Evolutionary conservation across 2,888 invertebrate species (phyloP).

Genomic region (Pyrrhosoma nymphula): DNA sequence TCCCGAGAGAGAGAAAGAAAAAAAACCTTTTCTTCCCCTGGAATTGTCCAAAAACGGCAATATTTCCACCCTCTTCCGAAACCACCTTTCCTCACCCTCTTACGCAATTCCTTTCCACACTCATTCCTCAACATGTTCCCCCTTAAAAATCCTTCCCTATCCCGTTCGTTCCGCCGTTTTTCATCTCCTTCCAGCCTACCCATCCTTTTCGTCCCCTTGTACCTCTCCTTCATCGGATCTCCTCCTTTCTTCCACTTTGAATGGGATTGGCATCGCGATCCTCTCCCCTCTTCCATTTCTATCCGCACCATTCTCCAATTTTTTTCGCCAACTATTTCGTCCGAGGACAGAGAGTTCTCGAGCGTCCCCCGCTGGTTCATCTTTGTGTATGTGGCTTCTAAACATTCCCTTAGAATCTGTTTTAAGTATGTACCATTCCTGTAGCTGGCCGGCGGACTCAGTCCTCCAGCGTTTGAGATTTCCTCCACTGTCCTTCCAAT

Average conservation of each 20-base stretch:
- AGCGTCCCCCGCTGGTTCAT: not conserved
- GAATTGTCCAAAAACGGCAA: slow-evolving; percentile 53
- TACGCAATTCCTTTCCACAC: not conserved
- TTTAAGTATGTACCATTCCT: not conserved
- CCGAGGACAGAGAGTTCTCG: not conserved
- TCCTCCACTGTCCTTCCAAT: not conserved
- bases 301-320: not conserved
- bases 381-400: not conserved
- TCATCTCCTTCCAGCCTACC: not conserved
- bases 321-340: not conserved
- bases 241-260: not conserved
- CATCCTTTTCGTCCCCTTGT: not conserved
- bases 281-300: not conserved
- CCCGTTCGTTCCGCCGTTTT: not conserved
- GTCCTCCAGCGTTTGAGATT: not conserved
- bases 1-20: not conserved
- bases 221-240: not conserved
- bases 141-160: not conserved
- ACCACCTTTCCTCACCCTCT: not conserved
- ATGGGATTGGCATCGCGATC: not conserved
- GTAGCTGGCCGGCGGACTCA: not conserved
- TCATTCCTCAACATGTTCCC: not conserved
- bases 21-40: slow-evolving; percentile 33
- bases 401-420: slow-evolving; percentile 20
- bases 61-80: slow-evolving; percentile 1